Evolutionary conservation across 2,888 invertebrate genomes (phyloP).

Genomic region (Anthrax anthrax): DNA sequence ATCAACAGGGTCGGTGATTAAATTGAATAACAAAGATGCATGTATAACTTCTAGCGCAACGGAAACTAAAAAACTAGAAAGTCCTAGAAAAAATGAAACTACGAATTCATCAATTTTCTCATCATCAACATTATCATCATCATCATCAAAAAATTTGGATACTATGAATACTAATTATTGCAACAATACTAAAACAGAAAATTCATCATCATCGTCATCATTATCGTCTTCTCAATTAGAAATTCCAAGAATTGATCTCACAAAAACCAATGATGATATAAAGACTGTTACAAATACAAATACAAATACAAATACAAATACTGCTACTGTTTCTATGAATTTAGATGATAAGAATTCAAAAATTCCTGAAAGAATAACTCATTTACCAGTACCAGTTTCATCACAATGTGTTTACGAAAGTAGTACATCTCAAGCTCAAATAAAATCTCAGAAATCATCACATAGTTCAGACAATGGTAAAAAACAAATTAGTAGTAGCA

Average conservation of each 20-base stretch:
- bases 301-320: not conserved
- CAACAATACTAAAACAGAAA: not conserved
- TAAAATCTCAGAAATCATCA: not conserved
- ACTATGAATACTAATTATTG: not conserved
- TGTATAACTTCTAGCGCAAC: not conserved
- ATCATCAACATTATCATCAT: not conserved
- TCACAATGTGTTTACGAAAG: not conserved
- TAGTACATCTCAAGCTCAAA: not conserved
- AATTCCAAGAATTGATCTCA: slow-evolving; percentile 11
- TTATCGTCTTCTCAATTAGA: not conserved
- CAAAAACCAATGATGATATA: slow-evolving; percentile 3
- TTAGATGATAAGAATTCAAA: not conserved
- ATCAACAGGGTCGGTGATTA: slow-evolving; percentile 4
- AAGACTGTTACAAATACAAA: not conserved
- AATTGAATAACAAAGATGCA: slow-evolving; percentile 3
- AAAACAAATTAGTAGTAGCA: slow-evolving; percentile 3
- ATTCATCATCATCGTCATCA: not conserved
- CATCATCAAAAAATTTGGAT: not conserved
- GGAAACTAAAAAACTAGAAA: not conserved
- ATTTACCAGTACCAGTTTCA: not conserved
- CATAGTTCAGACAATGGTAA: slow-evolving; percentile 4
- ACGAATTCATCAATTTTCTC: not conserved
- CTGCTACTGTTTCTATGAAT: too few species aligned
- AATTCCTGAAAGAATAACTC: not conserved
- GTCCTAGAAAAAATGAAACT: slow-evolving; percentile 1